Evolutionary conservation across 2,888 invertebrate species (phyloP).

Genomic region (Cyaniris semiargus): DNA sequence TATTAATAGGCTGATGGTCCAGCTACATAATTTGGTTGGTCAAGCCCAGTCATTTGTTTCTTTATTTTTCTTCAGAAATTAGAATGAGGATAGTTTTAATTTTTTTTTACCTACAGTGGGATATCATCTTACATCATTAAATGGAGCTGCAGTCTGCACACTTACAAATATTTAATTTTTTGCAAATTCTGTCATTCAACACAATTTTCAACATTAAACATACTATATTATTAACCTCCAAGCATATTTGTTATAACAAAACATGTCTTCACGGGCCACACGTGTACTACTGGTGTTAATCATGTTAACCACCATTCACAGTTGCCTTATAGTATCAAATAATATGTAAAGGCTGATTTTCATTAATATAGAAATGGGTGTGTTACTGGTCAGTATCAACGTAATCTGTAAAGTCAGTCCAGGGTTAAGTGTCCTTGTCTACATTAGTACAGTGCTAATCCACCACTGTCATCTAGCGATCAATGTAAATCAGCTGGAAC

Average conservation of each 20-base stretch:
- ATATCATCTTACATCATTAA: too few relatives aligned
- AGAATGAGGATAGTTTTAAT: too few relatives aligned
- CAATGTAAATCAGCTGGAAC: too few relatives aligned
- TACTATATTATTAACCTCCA: background rate
- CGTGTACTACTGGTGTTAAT: conserved; percentile 20
- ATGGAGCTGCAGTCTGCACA: too few relatives aligned
- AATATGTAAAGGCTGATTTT: background rate
- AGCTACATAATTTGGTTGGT: too few relatives aligned
- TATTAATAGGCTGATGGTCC: too few relatives aligned
- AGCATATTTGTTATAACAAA: background rate
- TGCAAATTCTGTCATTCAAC: too few relatives aligned
- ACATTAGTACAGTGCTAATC: background rate
- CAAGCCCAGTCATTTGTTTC: too few relatives aligned
- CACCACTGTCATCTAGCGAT: too few relatives aligned
- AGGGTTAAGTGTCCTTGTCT: background rate
- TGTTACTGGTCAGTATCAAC: background rate
- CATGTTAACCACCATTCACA: conserved; percentile 1
- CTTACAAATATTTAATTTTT: too few relatives aligned
- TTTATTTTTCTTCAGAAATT: too few relatives aligned
- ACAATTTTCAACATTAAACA: background rate
- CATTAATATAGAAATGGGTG: background rate
- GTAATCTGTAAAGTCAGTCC: background rate
- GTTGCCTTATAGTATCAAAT: conserved; percentile 29
- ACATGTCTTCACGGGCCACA: conserved; percentile 7
- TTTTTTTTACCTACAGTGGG: too few relatives aligned